These are phyloP conservation scores for Matsumurasca onukii DNA, from an alignment of 1,140 invertebrate species.

Conservation along the genomic window DNA sequence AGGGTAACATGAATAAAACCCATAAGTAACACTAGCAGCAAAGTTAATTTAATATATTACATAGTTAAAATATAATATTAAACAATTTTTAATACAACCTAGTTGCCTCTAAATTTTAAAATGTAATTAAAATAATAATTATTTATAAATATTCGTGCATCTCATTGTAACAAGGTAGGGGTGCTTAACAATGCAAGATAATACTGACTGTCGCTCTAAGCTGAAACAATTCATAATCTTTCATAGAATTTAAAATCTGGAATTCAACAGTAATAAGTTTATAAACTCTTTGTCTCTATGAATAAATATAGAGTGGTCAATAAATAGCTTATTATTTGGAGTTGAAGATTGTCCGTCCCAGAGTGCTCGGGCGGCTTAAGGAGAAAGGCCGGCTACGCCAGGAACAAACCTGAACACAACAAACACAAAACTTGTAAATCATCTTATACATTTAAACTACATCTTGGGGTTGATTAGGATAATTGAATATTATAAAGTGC, in stretches of 20 bases:
- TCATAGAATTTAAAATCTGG: conserved; percentile 21
- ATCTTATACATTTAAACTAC: not conserved
- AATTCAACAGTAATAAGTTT: not conserved
- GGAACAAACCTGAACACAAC: conserved; percentile 10
- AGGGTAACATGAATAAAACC: not conserved
- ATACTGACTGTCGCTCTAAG: conserved; percentile 24
- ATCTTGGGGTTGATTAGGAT: not conserved
- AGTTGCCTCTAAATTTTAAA: conserved; percentile 20
- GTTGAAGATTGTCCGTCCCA: conserved; percentile 18
- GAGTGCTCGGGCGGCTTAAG: not conserved
- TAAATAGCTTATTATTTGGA: conserved; percentile 22
- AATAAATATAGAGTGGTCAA: conserved; percentile 25
- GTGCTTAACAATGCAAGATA: conserved; percentile 16
- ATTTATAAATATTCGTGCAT: conserved; percentile 19
- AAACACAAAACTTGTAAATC: not conserved
- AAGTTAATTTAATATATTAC: conserved; percentile 19
- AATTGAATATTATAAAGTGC: not conserved
- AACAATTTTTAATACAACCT: conserved; percentile 26
- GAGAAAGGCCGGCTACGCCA: conserved; percentile 8
- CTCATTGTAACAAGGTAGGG: conserved; percentile 22
- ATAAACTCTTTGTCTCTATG: conserved; percentile 9
- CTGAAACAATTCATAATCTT: conserved; percentile 22
- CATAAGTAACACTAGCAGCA: conserved; percentile 13
- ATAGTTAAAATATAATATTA: conserved; percentile 23
- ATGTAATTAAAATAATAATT: not conserved